Conservation (phyloP, 1,140 invertebrate genomes). For the Colletes gigas region DNA sequence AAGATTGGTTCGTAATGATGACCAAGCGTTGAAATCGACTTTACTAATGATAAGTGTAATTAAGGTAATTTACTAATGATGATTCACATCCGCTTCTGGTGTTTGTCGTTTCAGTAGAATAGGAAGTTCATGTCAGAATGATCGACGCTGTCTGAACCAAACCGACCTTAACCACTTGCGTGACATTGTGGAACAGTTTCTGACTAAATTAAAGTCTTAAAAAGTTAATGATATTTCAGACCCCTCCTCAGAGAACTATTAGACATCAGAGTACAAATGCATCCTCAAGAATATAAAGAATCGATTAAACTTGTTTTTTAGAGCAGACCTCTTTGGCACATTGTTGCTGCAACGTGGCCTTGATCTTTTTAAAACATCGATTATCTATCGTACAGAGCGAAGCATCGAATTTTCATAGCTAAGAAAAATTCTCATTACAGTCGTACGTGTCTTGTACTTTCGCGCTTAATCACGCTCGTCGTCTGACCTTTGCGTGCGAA, state of each 20-base stretch:
- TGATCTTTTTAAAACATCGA: too few species aligned
- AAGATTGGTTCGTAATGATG: neutral
- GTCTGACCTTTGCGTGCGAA: conserved; percentile 34
- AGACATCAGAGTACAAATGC: too few species aligned
- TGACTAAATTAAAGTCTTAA: too few species aligned
- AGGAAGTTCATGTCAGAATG: neutral
- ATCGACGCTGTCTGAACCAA: neutral
- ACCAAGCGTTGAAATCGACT: neutral
- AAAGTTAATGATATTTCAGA: too few species aligned
- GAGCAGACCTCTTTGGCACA: neutral
- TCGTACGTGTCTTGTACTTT: neutral
- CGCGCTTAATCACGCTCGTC: conserved; percentile 30
- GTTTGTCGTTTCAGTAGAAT: neutral
- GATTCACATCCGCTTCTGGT: neutral
- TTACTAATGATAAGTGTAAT: neutral
- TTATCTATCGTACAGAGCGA: too few species aligned
- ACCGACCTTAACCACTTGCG: neutral
- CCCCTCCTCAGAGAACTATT: too few species aligned
- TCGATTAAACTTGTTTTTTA: too few species aligned
- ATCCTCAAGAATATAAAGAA: too few species aligned
- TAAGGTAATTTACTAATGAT: neutral
- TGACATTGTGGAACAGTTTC: too few species aligned
- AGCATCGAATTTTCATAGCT: neutral
- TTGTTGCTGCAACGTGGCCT: too few species aligned
- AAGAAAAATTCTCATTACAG: neutral